Evolutionary conservation across 2,888 invertebrate species (phyloP), one percentile per base, ranked within the genome.

Genomic region (Drosophila glabriapex): DNA sequence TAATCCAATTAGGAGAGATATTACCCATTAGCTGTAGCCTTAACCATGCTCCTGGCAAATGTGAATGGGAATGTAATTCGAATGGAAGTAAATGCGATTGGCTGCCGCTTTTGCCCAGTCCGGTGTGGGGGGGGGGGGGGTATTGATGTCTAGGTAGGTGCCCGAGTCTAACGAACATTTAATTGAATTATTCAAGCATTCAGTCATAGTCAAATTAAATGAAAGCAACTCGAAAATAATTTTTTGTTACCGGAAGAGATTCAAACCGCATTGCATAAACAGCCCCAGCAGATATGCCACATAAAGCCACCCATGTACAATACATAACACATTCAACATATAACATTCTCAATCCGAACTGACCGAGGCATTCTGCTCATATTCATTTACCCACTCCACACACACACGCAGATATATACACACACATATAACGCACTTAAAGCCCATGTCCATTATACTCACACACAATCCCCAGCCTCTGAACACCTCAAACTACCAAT

Each of bases 161-260:
- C 71, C 55, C 46, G 50, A 55, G 68, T 54, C 78, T 78, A 73
- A 80, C 85, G 82, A 61, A 87, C 77, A 77, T 75, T 78, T 87
- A 85, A 86, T 86, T 82, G 81, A 86, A 89, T 80, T 85, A 85
- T 89, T 82, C 67, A 87, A 87, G 87, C 87, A 82, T 46, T 25
- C 46, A 46, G 46, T 25, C 46, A 25, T 46, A 25, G 25, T 25
- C 46, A 46, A 74, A 73, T 80, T 78, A 76, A 80, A 80, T 71
- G 64, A 80, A 80, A 78, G 80, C 66, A 66, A 64, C 54, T 62
- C 63, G 61, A 62, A 65, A 43, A 68, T 41, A 39, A 12, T 66
- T 52, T 43, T 68, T 67, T 56, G 33, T 28, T 39, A 46, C 31
- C 37, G 61, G 63, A 54, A 69, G 16, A 46, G 46, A 63, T 73